A percentile compares a stretch with the other conserved stretches of the same genome.
phyloP scores from a whole-genome alignment of 2,888 invertebrate genomes.

The Agrotis segetum region DNA sequence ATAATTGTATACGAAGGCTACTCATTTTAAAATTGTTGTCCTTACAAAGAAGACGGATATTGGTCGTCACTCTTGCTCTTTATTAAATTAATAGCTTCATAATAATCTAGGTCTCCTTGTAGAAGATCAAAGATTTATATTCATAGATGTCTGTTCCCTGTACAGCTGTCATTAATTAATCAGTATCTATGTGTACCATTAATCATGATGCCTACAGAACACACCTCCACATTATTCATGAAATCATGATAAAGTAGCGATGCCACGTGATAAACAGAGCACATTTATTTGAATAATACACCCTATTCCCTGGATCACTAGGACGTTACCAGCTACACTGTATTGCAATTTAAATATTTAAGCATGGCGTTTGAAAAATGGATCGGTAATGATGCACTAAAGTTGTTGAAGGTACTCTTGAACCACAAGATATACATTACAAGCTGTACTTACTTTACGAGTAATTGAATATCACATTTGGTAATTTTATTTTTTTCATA shows the following conservation, averaged over 20 bases:
- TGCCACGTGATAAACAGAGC: constrained; percentile 42
- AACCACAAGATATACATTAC: too few species aligned
- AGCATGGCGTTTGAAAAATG: background rate
- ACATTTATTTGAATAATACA: constrained; percentile 49
- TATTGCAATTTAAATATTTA: constrained; percentile 48
- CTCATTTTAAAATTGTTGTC: too few species aligned
- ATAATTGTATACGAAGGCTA: too few species aligned
- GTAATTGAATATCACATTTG: too few species aligned
- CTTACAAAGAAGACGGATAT: background rate
- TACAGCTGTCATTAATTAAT: background rate
- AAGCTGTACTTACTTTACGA: background rate
- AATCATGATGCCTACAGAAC: constrained; percentile 3
- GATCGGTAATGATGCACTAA: too few species aligned
- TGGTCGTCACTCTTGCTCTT: background rate
- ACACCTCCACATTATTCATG: constrained; percentile 4
- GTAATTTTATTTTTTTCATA: too few species aligned
- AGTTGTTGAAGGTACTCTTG: background rate
- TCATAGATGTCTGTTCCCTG: too few species aligned
- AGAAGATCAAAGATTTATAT: background rate
- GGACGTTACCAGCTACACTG: constrained; percentile 26
- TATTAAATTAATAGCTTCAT: background rate
- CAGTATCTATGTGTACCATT: constrained; percentile 25
- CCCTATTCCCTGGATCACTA: constrained; percentile 26
- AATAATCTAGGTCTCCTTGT: background rate
- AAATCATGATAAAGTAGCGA: constrained; percentile 12